Evolutionary conservation across 2,888 invertebrate genomes (phyloP).

Genomic region (Sympetrum striolatum): DNA sequence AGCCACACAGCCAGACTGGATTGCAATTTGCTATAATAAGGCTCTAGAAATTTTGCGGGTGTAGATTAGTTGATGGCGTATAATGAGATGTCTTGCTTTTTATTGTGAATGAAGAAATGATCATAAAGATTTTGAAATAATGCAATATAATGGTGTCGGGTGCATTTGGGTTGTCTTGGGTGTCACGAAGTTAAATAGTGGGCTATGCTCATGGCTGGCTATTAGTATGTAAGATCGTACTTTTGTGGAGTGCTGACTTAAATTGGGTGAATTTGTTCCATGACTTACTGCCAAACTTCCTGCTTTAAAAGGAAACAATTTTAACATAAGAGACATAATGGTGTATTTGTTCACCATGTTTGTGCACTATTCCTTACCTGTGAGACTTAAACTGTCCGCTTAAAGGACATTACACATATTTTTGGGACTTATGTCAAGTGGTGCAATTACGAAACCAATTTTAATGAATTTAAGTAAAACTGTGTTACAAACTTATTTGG

Average conservation of each 20-base stretch:
- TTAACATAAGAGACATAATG: constrained; percentile 44
- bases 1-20: constrained; percentile 99
- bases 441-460: constrained; percentile 42
- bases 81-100: constrained; percentile 6
- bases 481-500: constrained; percentile 39
- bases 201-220: constrained; percentile 27
- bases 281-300: constrained; percentile 44
- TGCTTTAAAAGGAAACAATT: constrained; percentile 44
- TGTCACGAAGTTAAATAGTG: constrained; percentile 17
- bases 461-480: constrained; percentile 42
- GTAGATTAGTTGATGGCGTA: constrained; percentile 59
- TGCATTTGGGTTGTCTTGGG: background rate
- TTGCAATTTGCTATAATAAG: constrained; percentile 98
- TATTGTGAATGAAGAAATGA: constrained; percentile 26
- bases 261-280: constrained; percentile 43
- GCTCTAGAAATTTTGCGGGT: constrained; percentile 97
- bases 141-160: constrained; percentile 20
- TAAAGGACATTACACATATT: constrained; percentile 43
- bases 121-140: constrained; percentile 3
- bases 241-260: constrained; percentile 38
- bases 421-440: constrained; percentile 44
- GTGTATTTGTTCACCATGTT: constrained; percentile 43
- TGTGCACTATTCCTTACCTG: constrained; percentile 44
- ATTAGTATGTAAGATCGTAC: constrained; percentile 38
- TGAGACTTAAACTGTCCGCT: constrained; percentile 38